Evolutionary conservation across 2,888 invertebrate species (phyloP), one percentile per base, ranked within the genome.

Genomic region (Physocephala rufipes): DNA sequence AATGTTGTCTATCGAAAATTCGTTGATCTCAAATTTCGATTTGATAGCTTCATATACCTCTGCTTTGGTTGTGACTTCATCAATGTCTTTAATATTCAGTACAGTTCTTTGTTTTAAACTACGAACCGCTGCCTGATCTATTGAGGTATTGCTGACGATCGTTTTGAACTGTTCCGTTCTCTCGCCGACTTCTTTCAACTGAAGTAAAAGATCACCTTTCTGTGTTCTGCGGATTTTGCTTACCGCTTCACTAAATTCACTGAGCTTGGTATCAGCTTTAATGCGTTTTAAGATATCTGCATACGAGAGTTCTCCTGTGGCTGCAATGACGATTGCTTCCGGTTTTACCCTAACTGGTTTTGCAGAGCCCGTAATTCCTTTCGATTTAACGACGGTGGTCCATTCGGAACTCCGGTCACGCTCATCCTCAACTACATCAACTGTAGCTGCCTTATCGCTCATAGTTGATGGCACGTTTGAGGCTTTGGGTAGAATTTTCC

Each of bases 301-400:
- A 21, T 53, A 53, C 2, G 53, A 53, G 24, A 53, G 53, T 21
- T 53, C 21, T 19, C 53, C 53, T n/a, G 19, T 21, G n/a, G 53
- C 21, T 53, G 53, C 53, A 53, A 53, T 53, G 7, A 53, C 2
- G 24, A 53, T 53, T 53, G 53, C 53, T 12, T 53, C 53, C 12
- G 53, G 53, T 53, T 53, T 53, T 21, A 53, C 53, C 53, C 21
- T 53, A 19, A 53, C 7, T 53, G 53, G 19, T n/a, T n/a, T 53
- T n/a, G 4, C 53, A 21, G 53, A 21, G 53, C 19, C 2, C 19
- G 2, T 53, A n/a, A n/a, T 5, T 19, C 21, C 53, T 4, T n/a
- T 53, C 53, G 4, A 21, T n/a, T 53, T 53, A 21, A 21, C 24
- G 24, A 53, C 7, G 53, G 21, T 24, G 7, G 2, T 53, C 53